Evolutionary conservation across 1,140 invertebrate genomes (phyloP).

Genomic region (Drosophila carrolli): DNA sequence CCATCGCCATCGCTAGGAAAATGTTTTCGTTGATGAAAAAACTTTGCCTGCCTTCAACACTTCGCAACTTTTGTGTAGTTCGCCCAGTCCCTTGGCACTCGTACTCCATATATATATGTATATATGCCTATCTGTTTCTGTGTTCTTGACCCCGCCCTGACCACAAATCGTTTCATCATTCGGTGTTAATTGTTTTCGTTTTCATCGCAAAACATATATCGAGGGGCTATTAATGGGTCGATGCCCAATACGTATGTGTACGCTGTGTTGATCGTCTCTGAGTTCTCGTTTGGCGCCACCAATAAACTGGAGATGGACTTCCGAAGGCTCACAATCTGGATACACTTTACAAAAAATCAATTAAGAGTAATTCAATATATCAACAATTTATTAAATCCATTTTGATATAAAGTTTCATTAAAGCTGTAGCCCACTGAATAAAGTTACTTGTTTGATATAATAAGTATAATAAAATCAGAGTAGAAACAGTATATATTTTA

Average conservation of each 20-base stretch:
- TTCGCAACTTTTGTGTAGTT: constrained; percentile 80
- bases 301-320: constrained; percentile 77
- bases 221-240: constrained; percentile 67
- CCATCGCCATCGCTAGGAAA: constrained; percentile 49
- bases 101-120: constrained; percentile 9
- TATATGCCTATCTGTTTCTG: constrained; percentile 24
- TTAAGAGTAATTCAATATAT: no score
- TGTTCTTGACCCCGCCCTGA: constrained; percentile 25
- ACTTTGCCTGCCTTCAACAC: constrained; percentile 80
- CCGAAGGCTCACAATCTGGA: constrained; percentile 30
- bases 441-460: no score
- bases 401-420: no score
- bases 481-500: no score
- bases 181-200: constrained; percentile 82
- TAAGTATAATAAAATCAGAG: no score
- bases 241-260: constrained; percentile 52
- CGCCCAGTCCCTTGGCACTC: constrained; percentile 27
- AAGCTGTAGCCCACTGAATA: no score
- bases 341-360: constrained; percentile 20
- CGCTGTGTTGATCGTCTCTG: constrained; percentile 33
- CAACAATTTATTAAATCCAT: no score
- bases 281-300: constrained; percentile 58
- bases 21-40: constrained; percentile 83
- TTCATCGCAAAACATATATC: constrained; percentile 77
- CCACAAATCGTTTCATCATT: constrained; percentile 72